phyloP scores from a whole-genome alignment of 1,140 invertebrate species.

The Dryas iulia region DNA sequence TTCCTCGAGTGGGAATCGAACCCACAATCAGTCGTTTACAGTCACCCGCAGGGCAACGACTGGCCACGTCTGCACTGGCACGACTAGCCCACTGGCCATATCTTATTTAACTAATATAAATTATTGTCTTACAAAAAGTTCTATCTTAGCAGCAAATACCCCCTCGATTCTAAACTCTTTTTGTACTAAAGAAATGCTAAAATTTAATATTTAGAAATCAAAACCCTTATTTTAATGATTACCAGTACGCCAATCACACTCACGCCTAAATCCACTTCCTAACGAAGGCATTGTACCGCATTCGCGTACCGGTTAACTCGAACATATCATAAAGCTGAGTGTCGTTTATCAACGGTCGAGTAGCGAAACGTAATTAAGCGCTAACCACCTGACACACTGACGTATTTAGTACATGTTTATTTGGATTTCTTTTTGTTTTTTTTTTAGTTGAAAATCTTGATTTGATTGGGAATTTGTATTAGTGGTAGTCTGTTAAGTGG shows the following conservation, averaged over 20 bases:
- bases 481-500: too few relatives aligned
- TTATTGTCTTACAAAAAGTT: too few relatives aligned
- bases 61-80: too few relatives aligned
- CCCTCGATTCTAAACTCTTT: too few relatives aligned
- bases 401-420: not conserved
- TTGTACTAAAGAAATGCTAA: too few relatives aligned
- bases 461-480: too few relatives aligned
- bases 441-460: not conserved
- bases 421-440: not conserved
- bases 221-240: not conserved
- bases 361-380: slow-evolving; percentile 68
- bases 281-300: slow-evolving; percentile 46
- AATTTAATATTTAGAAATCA: not conserved
- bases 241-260: slow-evolving; percentile 4
- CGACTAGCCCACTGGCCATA: too few relatives aligned
- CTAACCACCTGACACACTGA: slow-evolving; percentile 41
- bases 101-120: too few relatives aligned
- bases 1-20: too few relatives aligned
- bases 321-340: slow-evolving; percentile 65
- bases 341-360: slow-evolving; percentile 70
- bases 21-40: too few relatives aligned
- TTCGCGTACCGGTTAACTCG: slow-evolving; percentile 41
- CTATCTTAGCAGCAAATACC: too few relatives aligned
- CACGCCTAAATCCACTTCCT: slow-evolving; percentile 35
- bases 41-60: too few relatives aligned